Evolutionary conservation across 2,888 invertebrate genomes (phyloP).

Genomic region (Acanthosepion lycidas): DNA sequence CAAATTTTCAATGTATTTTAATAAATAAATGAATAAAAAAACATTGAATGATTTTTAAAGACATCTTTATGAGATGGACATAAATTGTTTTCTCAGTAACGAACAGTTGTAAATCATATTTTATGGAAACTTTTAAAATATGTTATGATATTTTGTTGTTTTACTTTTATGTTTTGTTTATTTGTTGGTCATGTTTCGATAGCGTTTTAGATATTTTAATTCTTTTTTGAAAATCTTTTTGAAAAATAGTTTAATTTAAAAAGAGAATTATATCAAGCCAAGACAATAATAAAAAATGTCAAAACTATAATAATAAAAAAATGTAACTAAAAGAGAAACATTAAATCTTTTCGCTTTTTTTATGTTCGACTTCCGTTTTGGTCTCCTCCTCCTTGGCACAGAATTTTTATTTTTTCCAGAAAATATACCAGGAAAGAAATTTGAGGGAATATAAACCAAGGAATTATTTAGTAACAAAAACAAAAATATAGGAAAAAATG

Average conservation of each 20-base stretch:
- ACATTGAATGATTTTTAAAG: constrained; percentile 3
- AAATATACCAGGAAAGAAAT: neutral
- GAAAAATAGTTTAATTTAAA: too few species aligned
- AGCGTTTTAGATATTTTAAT: too few species aligned
- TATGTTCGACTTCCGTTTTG: neutral
- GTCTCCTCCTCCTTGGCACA: neutral
- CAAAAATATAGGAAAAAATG: neutral
- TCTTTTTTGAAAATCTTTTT: too few species aligned
- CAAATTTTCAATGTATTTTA: neutral
- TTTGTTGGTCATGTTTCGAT: neutral
- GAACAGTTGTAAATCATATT: neutral
- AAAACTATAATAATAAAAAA: too few species aligned
- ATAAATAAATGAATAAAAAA: neutral
- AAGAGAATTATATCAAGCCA: too few species aligned
- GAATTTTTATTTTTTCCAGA: neutral
- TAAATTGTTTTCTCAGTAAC: neutral
- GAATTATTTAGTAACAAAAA: neutral
- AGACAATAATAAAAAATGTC: too few species aligned
- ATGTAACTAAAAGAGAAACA: too few species aligned
- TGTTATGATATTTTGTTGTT: neutral
- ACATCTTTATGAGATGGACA: neutral
- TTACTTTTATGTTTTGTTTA: neutral
- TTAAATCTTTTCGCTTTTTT: neutral
- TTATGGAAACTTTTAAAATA: neutral
- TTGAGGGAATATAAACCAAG: neutral